A percentile compares a stretch with the other conserved stretches of the same genome.
These are phyloP conservation scores for Megathymus violae DNA, from an alignment of 1,140 invertebrate genomes.

Conservation along the genomic window DNA sequence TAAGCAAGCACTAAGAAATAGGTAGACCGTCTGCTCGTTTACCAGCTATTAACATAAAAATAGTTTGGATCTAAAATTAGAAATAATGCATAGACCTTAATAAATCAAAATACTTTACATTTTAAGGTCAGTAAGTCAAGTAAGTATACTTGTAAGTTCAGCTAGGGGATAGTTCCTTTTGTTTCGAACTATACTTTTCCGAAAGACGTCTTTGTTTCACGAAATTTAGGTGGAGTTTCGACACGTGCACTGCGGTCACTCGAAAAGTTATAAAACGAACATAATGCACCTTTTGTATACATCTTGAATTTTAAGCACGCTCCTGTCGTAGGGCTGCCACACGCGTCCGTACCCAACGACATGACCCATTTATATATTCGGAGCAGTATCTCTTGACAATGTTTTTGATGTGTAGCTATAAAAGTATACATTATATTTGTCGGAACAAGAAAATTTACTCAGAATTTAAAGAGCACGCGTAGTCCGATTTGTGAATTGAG, in stretches of 20 bases:
- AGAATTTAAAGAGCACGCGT: slow-evolving; percentile 1
- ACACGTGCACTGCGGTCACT: slow-evolving; percentile 53
- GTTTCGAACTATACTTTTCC: background rate
- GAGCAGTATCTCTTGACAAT: background rate
- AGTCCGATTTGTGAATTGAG: background rate
- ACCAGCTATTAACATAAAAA: background rate
- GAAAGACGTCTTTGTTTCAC: slow-evolving; percentile 9
- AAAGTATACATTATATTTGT: background rate
- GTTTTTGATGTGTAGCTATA: slow-evolving; percentile 20
- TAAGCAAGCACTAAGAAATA: too few species aligned
- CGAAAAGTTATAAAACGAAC: slow-evolving; percentile 57
- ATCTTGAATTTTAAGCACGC: slow-evolving; percentile 50
- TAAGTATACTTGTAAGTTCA: too few species aligned
- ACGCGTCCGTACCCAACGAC: slow-evolving; percentile 15
- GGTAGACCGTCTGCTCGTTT: too few species aligned
- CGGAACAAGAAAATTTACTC: slow-evolving; percentile 12
- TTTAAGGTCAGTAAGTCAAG: too few species aligned
- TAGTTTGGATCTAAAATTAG: background rate
- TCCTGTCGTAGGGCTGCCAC: slow-evolving; percentile 30
- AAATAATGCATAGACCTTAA: background rate
- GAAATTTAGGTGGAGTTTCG: slow-evolving; percentile 39
- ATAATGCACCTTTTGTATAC: slow-evolving; percentile 65
- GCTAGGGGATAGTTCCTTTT: too few species aligned
- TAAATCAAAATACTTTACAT: too few species aligned
- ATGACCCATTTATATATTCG: slow-evolving; percentile 23